Conservation (phyloP, 2,888 invertebrate genomes). For the Carabus problematicus region DNA sequence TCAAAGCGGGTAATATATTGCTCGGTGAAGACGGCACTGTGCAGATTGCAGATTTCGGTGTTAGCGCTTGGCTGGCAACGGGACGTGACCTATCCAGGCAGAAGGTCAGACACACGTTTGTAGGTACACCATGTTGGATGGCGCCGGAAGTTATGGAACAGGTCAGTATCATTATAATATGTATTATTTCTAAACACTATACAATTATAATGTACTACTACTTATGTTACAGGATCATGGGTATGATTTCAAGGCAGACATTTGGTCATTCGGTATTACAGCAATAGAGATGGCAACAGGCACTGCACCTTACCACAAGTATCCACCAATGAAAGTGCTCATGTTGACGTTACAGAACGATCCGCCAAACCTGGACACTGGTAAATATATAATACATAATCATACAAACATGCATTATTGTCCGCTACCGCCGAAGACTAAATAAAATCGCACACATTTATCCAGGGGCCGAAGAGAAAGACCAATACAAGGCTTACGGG, state of each 20-base stretch:
- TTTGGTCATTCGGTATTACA: slow-evolving; percentile 94
- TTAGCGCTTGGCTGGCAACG: slow-evolving; percentile 96
- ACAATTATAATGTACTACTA: no score
- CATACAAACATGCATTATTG: neutral
- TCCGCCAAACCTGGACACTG: slow-evolving; percentile 94
- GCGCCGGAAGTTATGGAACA: slow-evolving; percentile 99
- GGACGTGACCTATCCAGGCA: slow-evolving; percentile 93
- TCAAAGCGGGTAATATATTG: slow-evolving; percentile 97
- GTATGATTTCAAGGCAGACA: slow-evolving; percentile 97
- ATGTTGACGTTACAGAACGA: slow-evolving; percentile 99
- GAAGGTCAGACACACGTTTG: slow-evolving; percentile 96
- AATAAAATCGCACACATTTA: neutral
- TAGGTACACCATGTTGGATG: slow-evolving; percentile 99
- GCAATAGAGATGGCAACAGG: slow-evolving; percentile 99
- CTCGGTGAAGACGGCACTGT: slow-evolving; percentile 96
- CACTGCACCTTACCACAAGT: slow-evolving; percentile 98
- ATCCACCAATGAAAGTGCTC: slow-evolving; percentile 98
- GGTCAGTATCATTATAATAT: slow-evolving; percentile 58
- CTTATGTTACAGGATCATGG: slow-evolving; percentile 78
- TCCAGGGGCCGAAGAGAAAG: slow-evolving; percentile 87
- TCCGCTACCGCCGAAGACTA: neutral
- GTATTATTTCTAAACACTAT: neutral
- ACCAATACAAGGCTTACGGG: slow-evolving; percentile 97
- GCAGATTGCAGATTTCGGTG: slow-evolving; percentile 98
- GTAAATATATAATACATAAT: slow-evolving; percentile 51